phyloP scores from a whole-genome alignment of 2,797 vertebrate genomes.

The Acanthurus leucopareius region DNA sequence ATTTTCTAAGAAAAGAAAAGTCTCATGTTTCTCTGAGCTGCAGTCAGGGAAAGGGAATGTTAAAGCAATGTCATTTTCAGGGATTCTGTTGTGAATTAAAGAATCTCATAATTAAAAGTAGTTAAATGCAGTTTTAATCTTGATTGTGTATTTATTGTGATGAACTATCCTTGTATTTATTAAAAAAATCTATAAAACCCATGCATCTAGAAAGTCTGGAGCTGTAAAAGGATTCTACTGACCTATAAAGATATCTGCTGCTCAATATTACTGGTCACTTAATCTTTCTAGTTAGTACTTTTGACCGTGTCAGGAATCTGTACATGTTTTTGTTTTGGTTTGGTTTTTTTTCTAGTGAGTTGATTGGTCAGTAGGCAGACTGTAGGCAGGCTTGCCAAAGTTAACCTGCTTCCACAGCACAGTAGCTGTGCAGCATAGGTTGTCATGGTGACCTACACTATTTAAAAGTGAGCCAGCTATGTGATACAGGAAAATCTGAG shows the following conservation, averaged over 20 bases:
- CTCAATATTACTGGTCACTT: neutral
- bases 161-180: neutral
- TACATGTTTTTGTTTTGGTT: no score
- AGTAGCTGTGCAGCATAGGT: neutral
- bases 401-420: neutral
- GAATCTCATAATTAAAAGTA: neutral
- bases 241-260: neutral
- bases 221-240: neutral
- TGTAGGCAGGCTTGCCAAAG: no score
- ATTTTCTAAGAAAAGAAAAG: neutral
- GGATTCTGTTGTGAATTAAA: neutral
- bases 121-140: neutral
- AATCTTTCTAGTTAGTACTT: neutral
- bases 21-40: neutral
- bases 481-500: neutral
- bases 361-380: no score
- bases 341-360: no score
- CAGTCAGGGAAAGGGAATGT: neutral
- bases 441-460: neutral
- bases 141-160: neutral
- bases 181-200: neutral
- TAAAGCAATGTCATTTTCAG: neutral
- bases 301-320: no score
- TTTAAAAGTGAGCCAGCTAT: neutral
- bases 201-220: neutral